A percentile compares a stretch with the other conserved stretches of the same genome.
Conservation (phyloP, 2,888 invertebrate species). For the Celastrina argiolus region DNA sequence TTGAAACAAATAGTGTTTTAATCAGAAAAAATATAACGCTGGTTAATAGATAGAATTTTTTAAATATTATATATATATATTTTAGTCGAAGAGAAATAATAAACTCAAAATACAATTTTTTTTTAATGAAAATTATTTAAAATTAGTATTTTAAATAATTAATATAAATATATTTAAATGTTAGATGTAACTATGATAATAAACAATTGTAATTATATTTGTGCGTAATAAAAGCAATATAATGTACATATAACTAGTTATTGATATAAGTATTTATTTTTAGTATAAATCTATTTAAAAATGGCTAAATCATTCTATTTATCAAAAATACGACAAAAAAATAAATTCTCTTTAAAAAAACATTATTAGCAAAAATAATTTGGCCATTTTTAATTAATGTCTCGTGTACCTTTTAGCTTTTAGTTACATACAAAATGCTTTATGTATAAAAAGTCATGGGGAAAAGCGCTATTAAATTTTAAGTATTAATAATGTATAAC, state of each 20-base stretch:
- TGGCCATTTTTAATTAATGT: not conserved
- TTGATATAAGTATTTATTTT: not conserved
- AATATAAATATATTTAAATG: not conserved
- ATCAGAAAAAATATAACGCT: not conserved
- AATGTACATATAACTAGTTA: not conserved
- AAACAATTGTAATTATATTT: not conserved
- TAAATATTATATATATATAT: no score
- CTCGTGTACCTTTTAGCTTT: slow-evolving; percentile 12
- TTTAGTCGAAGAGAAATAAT: no score
- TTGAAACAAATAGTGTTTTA: not conserved
- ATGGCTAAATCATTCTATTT: not conserved
- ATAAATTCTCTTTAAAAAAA: no score
- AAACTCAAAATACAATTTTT: no score
- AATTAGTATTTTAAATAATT: no score
- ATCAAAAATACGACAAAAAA: no score
- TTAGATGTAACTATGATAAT: not conserved
- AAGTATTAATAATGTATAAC: slow-evolving; percentile 34
- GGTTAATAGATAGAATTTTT: no score
- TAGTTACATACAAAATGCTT: slow-evolving; percentile 1
- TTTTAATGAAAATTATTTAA: no score
- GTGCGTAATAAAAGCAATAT: not conserved
- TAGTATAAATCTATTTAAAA: not conserved
- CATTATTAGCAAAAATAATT: not conserved
- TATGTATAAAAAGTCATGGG: slow-evolving; percentile 44
- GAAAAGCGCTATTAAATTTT: slow-evolving; percentile 75